phyloP scores from a whole-genome alignment of 2,888 invertebrate genomes.

The Sericinus montela region DNA sequence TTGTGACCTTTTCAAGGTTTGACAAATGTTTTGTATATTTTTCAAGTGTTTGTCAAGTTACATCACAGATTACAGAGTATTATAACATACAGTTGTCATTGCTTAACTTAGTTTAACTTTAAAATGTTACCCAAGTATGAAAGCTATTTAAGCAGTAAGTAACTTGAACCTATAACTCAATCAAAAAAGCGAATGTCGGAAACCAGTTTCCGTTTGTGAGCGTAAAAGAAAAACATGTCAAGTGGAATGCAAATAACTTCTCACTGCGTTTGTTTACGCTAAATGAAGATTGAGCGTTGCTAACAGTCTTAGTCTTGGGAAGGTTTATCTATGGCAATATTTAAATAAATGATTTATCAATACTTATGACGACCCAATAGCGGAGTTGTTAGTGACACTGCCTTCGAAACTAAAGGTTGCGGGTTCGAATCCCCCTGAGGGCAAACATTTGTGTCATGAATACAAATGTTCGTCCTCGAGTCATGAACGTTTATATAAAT shows the following conservation, averaged over 20 bases:
- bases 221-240: constrained; percentile 16
- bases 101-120: not conserved
- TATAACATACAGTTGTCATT: not conserved
- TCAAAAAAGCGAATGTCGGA: constrained; percentile 15
- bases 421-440: too few species aligned
- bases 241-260: constrained; percentile 15
- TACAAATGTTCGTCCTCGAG: too few species aligned
- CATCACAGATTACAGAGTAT: not conserved
- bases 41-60: constrained; percentile 4
- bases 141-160: not conserved
- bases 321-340: too few species aligned
- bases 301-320: not conserved
- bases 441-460: too few species aligned
- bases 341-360: too few species aligned
- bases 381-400: too few species aligned
- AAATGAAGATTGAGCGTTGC: constrained; percentile 8
- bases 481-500: too few species aligned
- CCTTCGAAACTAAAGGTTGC: too few species aligned
- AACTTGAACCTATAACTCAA: constrained; percentile 11
- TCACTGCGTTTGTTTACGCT: constrained; percentile 16
- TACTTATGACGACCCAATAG: too few species aligned
- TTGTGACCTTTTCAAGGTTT: not conserved
- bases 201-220: constrained; percentile 13
- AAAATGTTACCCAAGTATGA: not conserved
- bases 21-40: not conserved